These are phyloP conservation scores for Oenanthe oenanthe DNA, from an alignment of 2,113 vertebrate species.

Conservation along the genomic window DNA sequence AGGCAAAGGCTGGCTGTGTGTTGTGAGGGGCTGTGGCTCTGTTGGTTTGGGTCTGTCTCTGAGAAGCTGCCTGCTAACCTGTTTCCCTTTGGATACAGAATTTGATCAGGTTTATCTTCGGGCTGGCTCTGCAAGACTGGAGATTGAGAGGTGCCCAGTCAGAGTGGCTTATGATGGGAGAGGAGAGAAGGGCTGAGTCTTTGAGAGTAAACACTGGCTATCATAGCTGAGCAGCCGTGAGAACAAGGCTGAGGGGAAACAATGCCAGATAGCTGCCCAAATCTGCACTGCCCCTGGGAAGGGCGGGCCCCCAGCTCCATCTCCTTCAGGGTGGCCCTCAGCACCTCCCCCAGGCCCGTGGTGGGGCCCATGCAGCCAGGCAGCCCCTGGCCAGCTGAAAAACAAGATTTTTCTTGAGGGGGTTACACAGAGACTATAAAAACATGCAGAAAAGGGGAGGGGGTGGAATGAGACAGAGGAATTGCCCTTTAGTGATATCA, in stretches of 20 bases:
- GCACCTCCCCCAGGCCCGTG: accelerated
- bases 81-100: not conserved
- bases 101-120: not conserved
- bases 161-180: accelerated
- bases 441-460: not conserved
- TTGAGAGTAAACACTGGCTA: not conserved
- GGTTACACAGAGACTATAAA: not conserved
- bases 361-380: not conserved
- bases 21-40: not conserved
- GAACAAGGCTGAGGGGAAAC: not conserved
- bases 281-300: not conserved
- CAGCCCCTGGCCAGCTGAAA: not conserved
- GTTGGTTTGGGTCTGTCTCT: not conserved
- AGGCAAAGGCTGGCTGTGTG: not conserved
- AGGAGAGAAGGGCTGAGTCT: not conserved
- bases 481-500: not conserved
- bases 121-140: not conserved
- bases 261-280: not conserved
- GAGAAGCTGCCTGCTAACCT: not conserved
- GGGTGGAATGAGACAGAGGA: not conserved
- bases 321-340: accelerated
- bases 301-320: not conserved
- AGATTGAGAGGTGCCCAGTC: not conserved
- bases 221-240: not conserved
- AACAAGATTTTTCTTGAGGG: not conserved